phyloP scores from a whole-genome alignment of 2,888 invertebrate genomes.

The Galeopsomyia nigrocyanea region DNA sequence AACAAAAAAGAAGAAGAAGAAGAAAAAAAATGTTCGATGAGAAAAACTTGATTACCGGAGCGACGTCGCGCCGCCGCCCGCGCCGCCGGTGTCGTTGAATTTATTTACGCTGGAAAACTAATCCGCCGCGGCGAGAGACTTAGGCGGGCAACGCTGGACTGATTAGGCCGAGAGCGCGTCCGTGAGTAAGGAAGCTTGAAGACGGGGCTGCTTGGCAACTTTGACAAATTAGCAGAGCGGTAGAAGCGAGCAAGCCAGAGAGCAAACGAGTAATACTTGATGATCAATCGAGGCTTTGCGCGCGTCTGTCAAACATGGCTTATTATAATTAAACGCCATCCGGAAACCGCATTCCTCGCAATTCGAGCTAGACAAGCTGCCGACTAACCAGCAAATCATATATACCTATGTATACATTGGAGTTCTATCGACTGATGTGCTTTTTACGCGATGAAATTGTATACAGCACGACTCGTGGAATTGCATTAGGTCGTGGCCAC shows the following conservation, averaged over 20 bases:
- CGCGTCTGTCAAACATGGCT: constrained; percentile 18
- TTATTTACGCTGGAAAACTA: constrained; percentile 14
- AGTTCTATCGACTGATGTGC: too few relatives aligned
- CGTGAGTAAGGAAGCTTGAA: constrained; percentile 16
- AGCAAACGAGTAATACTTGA: constrained; percentile 28
- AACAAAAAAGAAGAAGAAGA: not conserved
- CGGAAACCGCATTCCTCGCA: not conserved
- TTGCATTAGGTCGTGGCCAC: constrained; percentile 22
- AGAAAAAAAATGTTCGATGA: constrained; percentile 7
- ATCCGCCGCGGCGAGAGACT: constrained; percentile 27
- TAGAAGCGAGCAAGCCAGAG: not conserved
- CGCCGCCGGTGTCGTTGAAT: not conserved
- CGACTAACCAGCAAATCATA: too few relatives aligned
- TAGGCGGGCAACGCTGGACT: constrained; percentile 17
- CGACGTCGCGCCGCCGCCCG: not conserved
- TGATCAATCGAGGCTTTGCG: constrained; percentile 37
- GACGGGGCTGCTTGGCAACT: constrained; percentile 17
- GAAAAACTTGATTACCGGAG: constrained; percentile 43
- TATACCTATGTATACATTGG: too few relatives aligned
- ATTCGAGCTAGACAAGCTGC: too few relatives aligned
- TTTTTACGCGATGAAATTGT: constrained; percentile 14
- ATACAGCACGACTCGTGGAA: constrained; percentile 25
- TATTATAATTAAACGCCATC: constrained; percentile 20
- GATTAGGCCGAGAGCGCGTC: constrained; percentile 39
- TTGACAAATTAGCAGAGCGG: constrained; percentile 39